Conservation (phyloP, 2,797 vertebrate species). For the Phrynocephalus guinanensis region DNA sequence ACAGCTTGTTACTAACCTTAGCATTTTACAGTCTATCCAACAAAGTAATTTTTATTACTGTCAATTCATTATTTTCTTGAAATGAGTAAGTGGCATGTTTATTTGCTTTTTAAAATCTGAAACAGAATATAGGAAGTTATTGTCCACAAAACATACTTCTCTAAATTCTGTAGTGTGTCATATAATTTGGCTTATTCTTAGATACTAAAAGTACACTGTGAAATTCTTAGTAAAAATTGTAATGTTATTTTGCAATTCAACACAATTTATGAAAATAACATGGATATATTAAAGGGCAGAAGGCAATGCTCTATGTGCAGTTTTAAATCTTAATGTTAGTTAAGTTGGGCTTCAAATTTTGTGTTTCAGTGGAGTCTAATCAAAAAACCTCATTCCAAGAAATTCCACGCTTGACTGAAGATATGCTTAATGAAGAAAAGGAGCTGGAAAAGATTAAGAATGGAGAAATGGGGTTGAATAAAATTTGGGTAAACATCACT, state of each 20-base stretch:
- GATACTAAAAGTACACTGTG: neutral
- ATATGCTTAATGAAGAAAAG: constrained; percentile 88
- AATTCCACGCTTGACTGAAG: constrained; percentile 93
- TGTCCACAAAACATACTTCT: neutral
- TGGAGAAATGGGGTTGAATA: constrained; percentile 89
- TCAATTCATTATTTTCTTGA: neutral
- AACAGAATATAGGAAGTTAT: neutral
- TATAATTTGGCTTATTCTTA: neutral
- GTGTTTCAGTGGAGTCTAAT: constrained; percentile 90
- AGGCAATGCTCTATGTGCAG: neutral
- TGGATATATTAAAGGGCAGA: neutral
- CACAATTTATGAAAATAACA: neutral
- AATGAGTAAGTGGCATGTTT: neutral
- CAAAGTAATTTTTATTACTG: neutral
- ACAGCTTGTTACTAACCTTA: neutral
- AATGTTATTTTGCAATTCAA: neutral
- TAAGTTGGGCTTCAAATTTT: constrained; percentile 46
- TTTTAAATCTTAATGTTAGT: constrained; percentile 12
- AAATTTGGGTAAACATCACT: constrained; percentile 94
- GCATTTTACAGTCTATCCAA: neutral
- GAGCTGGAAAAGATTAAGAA: constrained; percentile 88
- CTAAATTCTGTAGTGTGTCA: neutral
- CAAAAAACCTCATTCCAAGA: constrained; percentile 92
- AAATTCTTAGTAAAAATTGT: neutral
- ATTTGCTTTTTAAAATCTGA: neutral